A percentile compares a stretch with the other conserved stretches of the same genome.
Conservation (phyloP, 2,797 vertebrate genomes). For the Anolis apletophallus region DNA sequence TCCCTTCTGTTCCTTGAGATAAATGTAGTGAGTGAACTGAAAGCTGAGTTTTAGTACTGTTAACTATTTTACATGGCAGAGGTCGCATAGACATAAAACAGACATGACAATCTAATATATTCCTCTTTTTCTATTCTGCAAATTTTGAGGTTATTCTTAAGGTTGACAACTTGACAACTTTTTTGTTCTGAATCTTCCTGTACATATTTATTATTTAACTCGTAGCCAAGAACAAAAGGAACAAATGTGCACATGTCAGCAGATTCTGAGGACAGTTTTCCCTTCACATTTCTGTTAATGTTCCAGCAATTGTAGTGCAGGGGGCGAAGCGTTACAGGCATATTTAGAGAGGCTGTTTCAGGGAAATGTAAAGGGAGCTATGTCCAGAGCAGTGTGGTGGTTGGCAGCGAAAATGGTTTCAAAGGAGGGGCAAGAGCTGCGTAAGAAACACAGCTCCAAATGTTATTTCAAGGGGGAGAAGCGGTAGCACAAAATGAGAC, state of each 20-base stretch:
- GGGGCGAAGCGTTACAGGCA: background rate
- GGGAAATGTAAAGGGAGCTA: background rate
- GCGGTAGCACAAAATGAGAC: constrained; percentile 38
- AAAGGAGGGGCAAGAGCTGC: background rate
- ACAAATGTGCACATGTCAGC: constrained; percentile 29
- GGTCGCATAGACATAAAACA: constrained; percentile 40
- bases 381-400: background rate
- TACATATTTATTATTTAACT: constrained; percentile 4
- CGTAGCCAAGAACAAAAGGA: constrained; percentile 33
- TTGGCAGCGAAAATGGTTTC: background rate
- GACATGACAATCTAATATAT: constrained; percentile 39
- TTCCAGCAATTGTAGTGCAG: background rate
- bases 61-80: constrained; percentile 44
- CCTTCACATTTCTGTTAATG: constrained; percentile 36
- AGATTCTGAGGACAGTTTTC: constrained; percentile 10
- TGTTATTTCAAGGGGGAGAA: constrained; percentile 22
- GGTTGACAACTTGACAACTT: constrained; percentile 34
- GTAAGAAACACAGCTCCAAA: constrained; percentile 37
- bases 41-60: constrained; percentile 28
- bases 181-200: constrained; percentile 51
- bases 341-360: constrained; percentile 2
- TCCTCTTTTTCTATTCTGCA: constrained; percentile 50
- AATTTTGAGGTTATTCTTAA: constrained; percentile 53
- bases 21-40: constrained; percentile 63
- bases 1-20: constrained; percentile 70